These are phyloP conservation scores for Nasonovia ribisnigri DNA, from an alignment of 2,888 invertebrate genomes.

Conservation along the genomic window DNA sequence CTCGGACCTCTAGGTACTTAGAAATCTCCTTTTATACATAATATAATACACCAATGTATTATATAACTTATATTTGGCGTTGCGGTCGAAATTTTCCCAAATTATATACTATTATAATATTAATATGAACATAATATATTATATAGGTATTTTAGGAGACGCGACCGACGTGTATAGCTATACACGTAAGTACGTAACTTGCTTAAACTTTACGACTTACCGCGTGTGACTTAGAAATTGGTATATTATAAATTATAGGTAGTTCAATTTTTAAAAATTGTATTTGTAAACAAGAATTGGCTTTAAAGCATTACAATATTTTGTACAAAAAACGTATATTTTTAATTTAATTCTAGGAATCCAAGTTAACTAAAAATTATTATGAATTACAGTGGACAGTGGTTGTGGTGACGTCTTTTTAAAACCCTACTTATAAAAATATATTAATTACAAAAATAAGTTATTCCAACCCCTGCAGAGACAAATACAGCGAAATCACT, in stretches of 20 bases:
- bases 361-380: not conserved
- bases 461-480: not conserved
- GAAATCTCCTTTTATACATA: too few species aligned
- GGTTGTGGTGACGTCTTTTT: not conserved
- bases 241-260: too few species aligned
- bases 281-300: not conserved
- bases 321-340: not conserved
- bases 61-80: not conserved
- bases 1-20: too few species aligned
- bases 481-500: not conserved
- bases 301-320: not conserved
- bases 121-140: not conserved
- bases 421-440: not conserved
- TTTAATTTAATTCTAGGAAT: not conserved
- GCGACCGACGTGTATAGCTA: not conserved
- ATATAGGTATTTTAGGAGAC: too few species aligned
- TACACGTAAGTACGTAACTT: not conserved
- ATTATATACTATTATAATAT: not conserved
- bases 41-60: not conserved
- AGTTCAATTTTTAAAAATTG: not conserved
- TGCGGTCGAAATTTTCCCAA: not conserved
- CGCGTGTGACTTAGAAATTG: not conserved
- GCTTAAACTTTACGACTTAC: not conserved
- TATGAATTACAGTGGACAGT: not conserved
- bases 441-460: not conserved